Evolutionary conservation across 2,888 invertebrate genomes (phyloP), one percentile per base, ranked within the genome.

Genomic region (Plagiodera versicolora): DNA sequence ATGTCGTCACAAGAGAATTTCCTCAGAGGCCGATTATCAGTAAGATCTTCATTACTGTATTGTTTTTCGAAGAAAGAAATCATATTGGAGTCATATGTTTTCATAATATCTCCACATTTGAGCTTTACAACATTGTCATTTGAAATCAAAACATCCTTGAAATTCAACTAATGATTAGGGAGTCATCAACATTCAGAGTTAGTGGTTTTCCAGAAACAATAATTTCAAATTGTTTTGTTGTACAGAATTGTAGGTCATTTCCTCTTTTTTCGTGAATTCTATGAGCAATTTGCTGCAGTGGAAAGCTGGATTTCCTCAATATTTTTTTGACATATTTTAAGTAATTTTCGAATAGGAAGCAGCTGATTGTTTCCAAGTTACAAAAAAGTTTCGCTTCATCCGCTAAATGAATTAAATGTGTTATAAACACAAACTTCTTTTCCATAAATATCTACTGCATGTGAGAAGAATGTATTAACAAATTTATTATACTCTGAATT

Each of bases 401-500:
- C 16, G 61, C 39, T 11, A 64, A n/a, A 47, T 64, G 64, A 28
- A 64, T 61, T 18, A 64, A 6, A 17, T 2, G 45, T 20, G 52
- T 64, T 64, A 30, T 64, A 64, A 5, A 44, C 45, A 19, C 55
- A 54, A 53, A 61, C 51, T n/a, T 64, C 58, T 52, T 51, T n/a
- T 11, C 61, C 61, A 59, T 64, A 64, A 32, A 60, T 61, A 24
- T 35, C 5, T 28, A 54, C 16, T 5, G 57, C 19, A 61, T 64
- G 47, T 39, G 24, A 50, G 1, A 58, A 28, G 50, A 68, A 39
- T 11, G 56, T 20, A 32, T 61, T 59, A 16, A 66, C 67, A 63
- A 58, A 68, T n/a, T 56, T 49, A 62, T 67, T 68, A 32, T 62
- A 60, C 14, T 56, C 8, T 16, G 16, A 8, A 62, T 68, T 67